Base-by-base conservation (phyloP, 2,797 vertebrate species). In the Labroides dimidiatus region DNA sequence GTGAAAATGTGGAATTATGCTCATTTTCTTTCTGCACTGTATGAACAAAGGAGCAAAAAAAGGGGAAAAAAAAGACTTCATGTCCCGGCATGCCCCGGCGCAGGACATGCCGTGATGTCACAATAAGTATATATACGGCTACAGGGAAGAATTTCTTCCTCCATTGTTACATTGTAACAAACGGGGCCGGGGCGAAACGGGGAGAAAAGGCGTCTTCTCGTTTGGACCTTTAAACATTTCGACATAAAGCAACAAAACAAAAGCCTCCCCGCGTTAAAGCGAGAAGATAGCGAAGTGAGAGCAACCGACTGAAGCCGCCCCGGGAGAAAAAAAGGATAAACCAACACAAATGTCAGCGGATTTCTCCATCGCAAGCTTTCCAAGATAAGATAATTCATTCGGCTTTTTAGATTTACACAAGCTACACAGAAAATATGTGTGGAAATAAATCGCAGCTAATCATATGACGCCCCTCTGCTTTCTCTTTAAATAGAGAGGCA, bases 91-190 rank as follows among this genome's bases (percentile, higher is more conserved):
- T 87, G 57, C 92, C 0, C 20, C 24, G 41, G 63, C 24, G 75
- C 78, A 63, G 43, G 53, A 55, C 72, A 69, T 79, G 76, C 37
- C 17, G n/a, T 93, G 93, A 94, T 71, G 93, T 94, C 94, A 93
- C 82, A 56, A 24, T 36, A 64, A 85, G 88, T 94, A 94, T 94
- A 94, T 89, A 94, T 91, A 69, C 52, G 56, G 74, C 81, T 72
- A 61, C 88, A 57, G 86, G 87, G 88, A 87, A 88, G 89, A 84
- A 84, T 90, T 91, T 82, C 76, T 90, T 82, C 85, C 91, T 93
- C 93, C 93, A 94, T 95, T 95, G 94, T 95, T 95, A 93, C 91
- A 85, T 81, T 90, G 91, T 93, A 91, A 90, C 89, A 90, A 88
- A 75, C 90, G 88, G 92, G 87, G 91, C 91, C 87, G 88, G 86